Evolutionary conservation across 1,140 invertebrate species (phyloP), one percentile per base, ranked within the genome.

Genomic region (Pseudomyrmex pallidus): DNA sequence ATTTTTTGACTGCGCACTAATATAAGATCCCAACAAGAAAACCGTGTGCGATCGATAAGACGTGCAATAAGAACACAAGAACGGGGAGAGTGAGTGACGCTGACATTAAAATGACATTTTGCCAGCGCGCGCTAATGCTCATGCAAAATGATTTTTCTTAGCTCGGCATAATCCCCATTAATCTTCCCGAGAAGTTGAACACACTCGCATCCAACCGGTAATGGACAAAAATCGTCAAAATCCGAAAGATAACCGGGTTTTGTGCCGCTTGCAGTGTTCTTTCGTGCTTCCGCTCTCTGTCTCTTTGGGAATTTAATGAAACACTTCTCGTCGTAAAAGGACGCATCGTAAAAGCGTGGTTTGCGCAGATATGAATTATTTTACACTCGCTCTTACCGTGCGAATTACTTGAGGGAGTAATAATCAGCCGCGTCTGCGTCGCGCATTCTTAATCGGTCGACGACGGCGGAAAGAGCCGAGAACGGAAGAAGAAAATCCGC

Each of bases 361-460:
- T 62, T 63, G 2, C 7, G 10, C 12, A 46, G 17, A 8, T 8
- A 70, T 70, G 12, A 80, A 59, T 80, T 70, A 70, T 70, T 59
- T 57, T 50, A 59, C 59, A 35, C 20, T 52, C 52, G 44, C 52
- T n/a, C n/a, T 56, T 12, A 10, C 64, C 67, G 48, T 78, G 64
- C 44, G 70, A 70, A 78, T 70, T 70, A 70, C 15, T 35, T 13
- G 74, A 13, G n/a, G 22, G 44, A 70, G 22, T 80, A 70, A 80
- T 80, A 50, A 72, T 70, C 64, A 70, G 48, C 54, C 76, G 66
- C 46, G 25, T 5, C 64, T 13, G 5, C 10, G n/a, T 10, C 44
- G 12, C 25, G 76, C 54, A 80, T 70, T 22, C 15, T 59, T 35
- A 35, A 35, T 35, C 35, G 35, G 59, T 70, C 22, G 66, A 59